A percentile compares a stretch with the other conserved stretches of the same genome.
Conservation (phyloP, 1,140 invertebrate genomes). For the Spodoptera frugiperda region DNA sequence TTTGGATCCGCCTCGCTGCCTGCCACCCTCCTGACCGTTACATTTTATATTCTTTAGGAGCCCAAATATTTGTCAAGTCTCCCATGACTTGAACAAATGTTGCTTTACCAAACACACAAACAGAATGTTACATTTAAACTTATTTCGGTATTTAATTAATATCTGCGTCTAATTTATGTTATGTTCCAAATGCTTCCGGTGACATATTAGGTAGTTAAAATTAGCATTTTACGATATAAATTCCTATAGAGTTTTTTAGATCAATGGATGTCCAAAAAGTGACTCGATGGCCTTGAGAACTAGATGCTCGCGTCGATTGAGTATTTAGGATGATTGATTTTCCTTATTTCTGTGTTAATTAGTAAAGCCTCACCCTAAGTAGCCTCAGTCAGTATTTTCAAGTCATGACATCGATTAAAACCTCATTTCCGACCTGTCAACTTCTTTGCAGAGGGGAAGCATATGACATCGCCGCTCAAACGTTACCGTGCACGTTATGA, state of each 20-base stretch:
- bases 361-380: background rate
- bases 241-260: background rate
- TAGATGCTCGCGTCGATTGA: background rate
- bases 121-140: background rate
- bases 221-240: constrained; percentile 2
- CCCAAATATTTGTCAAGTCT: constrained; percentile 21
- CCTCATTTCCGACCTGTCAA: background rate
- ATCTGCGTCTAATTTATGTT: constrained; percentile 8
- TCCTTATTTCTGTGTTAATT: constrained; percentile 5
- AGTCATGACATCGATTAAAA: background rate
- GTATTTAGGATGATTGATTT: constrained; percentile 8
- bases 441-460: background rate
- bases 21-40: constrained; percentile 25
- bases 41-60: constrained; percentile 23
- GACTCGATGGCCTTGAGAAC: background rate
- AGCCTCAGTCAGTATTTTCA: too few species aligned
- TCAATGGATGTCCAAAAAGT: constrained; percentile 3
- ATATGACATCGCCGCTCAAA: background rate
- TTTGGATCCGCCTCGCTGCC: constrained; percentile 15
- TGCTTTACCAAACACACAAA: constrained; percentile 11
- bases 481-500: background rate
- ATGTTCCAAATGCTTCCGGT: background rate
- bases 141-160: constrained; percentile 8
- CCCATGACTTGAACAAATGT: constrained; percentile 1
- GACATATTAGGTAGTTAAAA: background rate